Evolutionary conservation across 2,113 vertebrate species (phyloP), one percentile per base, ranked within the genome.

Genomic region (Acanthochromis polyacanthus): DNA sequence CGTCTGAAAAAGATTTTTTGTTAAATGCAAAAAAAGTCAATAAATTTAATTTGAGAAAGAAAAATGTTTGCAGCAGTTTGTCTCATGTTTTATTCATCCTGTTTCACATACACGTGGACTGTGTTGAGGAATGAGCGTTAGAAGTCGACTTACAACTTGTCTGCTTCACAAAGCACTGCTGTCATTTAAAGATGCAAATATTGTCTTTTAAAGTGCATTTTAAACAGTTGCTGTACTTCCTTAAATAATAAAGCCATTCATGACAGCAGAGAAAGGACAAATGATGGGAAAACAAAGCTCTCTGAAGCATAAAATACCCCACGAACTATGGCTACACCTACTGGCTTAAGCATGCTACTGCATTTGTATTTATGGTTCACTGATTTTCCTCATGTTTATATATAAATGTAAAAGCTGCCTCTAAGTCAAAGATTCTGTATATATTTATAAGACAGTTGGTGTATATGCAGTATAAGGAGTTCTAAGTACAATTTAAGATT

Each of bases 1-100:
- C 10, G 20, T 15, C 45, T 40, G 28, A 46, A 59, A 23, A 8
- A 15, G 2, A 28, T 28, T 40, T 55, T 65, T 80, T 64, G 22
- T 72, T 64, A 19, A 56, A 79, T 50, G n/a, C 17, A 75, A 81
- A 63, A 16, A 20, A 38, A 51, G 14, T 52, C 43, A 88, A 83
- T 86, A 88, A 80, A 90, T 71, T 28, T 7, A 17, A 43, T 73
- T 78, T 74, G 30, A 19, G 17, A 16, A 23, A 69, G 32, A 52
- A 14, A 25, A 57, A 2, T 4, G 2, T 20, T 15, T 63, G 20
- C 14, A 11, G 5, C 0, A 3, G 11, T 46, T 28, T 30, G 74
- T 63, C 3, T 61, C 51, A 11, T 5, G 4, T 23, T 32, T 19
- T 2, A 53, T 28, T 30, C 0, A 14, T 25, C 43, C 28, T 15